A percentile compares a stretch with the other conserved stretches of the same genome.
phyloP scores from a whole-genome alignment of 2,888 invertebrate species.

The Allacma fusca region DNA sequence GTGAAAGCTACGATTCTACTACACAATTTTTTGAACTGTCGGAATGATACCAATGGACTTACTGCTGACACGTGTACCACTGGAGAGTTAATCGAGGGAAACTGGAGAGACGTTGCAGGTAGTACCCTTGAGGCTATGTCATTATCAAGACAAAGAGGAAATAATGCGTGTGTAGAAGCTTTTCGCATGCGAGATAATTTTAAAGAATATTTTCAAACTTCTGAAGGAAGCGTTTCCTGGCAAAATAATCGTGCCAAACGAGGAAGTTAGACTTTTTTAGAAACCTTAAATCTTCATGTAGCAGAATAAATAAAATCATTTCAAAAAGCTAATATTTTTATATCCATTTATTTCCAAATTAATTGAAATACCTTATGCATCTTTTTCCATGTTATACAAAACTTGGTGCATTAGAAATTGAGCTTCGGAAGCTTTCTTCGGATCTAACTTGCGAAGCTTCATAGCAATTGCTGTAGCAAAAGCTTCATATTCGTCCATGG shows the following conservation, averaged over 20 bases:
- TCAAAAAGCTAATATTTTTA: no score
- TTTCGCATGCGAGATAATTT: slow-evolving; percentile 10
- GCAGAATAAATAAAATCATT: no score
- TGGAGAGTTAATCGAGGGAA: neutral
- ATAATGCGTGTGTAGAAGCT: slow-evolving; percentile 13
- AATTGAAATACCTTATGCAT: no score
- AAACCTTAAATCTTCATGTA: no score
- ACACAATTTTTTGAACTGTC: slow-evolving; percentile 45
- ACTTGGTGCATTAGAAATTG: slow-evolving; percentile 9
- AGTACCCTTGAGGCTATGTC: neutral
- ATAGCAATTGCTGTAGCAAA: slow-evolving; percentile 7
- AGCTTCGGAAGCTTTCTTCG: neutral
- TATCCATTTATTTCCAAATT: no score
- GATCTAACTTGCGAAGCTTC: neutral
- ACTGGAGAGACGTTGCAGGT: neutral
- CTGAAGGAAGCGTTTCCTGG: neutral
- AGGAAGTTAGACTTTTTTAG: no score
- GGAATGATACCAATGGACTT: slow-evolving; percentile 26
- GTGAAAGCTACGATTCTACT: slow-evolving; percentile 41
- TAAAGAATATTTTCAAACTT: slow-evolving; percentile 6
- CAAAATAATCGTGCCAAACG: slow-evolving; percentile 26
- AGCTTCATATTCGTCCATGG: neutral
- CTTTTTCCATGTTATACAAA: slow-evolving; percentile 7
- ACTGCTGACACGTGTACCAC: slow-evolving; percentile 9
- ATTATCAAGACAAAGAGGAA: slow-evolving; percentile 21